Base-by-base conservation (phyloP, 2,113 vertebrate species). In the Paracanthobrama guichenoti region DNA sequence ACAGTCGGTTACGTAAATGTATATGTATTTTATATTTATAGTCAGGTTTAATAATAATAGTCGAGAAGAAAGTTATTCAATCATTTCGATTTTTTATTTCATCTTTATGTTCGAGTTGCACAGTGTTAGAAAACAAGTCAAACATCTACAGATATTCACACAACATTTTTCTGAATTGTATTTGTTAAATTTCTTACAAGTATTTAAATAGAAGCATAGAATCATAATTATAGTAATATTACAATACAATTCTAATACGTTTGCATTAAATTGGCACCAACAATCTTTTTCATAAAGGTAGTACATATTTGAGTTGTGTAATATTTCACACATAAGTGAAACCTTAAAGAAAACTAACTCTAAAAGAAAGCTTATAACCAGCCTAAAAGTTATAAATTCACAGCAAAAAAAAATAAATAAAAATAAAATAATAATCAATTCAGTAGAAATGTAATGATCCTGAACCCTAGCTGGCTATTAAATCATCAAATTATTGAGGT, bases 351-450 rank as follows among this genome's bases (percentile, higher is more conserved):
- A 42, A 62, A 46, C n/a, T 2, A 46, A 46, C 69, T 50, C 46
- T 53, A 26, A 42, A 79, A 26, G n/a, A 79, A 79, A 79, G 8
- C n/a, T 18, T 28, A 64, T 46, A 46, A 62, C 13, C 35, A 44
- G 76, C 10, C 39, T 57, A 35, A 78, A 77, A 8, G 53, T 78
- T 22, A 42, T 14, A 80, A 48, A 80, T 62, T 31, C 78, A 80
- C 44, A 80, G 42, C 44, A 80, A 48, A 22, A 50, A 4, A 50
- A 39, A 7, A 74, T 0, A 35, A 35, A 35, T 0, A 35, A 3
- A 39, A 6, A 39, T 6, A 39, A 39, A 39, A 39, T 7, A 31
- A 31, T 3, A 48, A 50, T 44, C 6, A 6, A 50, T 28, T 26
- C 39, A 48, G 18, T n/a, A 22, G 59, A 66, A 80, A 50, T 67